Percentiles rank a stretch among this genome's conserved stretches.
phyloP scores from a whole-genome alignment of 2,797 vertebrate genomes.

The Etheostoma perlongum region DNA sequence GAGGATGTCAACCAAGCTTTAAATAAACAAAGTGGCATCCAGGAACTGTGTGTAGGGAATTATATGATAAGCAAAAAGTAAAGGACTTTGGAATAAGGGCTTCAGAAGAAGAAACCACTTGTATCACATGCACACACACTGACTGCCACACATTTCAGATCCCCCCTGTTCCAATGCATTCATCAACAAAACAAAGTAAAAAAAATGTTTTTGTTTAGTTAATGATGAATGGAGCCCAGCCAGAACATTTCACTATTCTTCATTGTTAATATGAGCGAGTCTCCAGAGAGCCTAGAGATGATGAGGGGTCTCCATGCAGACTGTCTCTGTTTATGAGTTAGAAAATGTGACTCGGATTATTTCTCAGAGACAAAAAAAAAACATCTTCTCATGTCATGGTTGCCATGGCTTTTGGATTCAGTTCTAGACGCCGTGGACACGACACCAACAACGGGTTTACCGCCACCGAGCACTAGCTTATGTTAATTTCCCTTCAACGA shows the following conservation, averaged over 20 bases:
- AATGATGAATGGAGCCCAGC: not conserved
- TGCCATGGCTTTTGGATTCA: not conserved
- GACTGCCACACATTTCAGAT: not conserved
- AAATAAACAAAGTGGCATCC: not conserved
- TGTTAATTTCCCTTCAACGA: not conserved
- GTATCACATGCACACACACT: not conserved
- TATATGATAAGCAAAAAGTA: not conserved
- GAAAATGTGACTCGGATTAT: no score
- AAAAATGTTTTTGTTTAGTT: no score
- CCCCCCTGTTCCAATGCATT: not conserved
- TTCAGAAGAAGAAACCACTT: slow-evolving; percentile 12
- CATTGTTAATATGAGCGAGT: slow-evolving; percentile 47
- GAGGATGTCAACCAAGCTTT: not conserved
- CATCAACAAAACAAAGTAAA: not conserved
- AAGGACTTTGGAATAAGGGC: not conserved
- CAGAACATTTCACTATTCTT: slow-evolving; percentile 39
- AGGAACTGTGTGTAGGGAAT: not conserved
- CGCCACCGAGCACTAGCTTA: not conserved
- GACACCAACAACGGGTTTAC: not conserved
- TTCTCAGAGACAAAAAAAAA: not conserved
- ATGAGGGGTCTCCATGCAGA: not conserved
- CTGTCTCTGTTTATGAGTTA: not conserved
- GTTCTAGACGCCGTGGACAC: not conserved
- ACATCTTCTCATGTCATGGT: not conserved
- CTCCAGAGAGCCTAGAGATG: slow-evolving; percentile 18